Conservation (phyloP, 2,113 vertebrate species). For the Grantiella picta region DNA sequence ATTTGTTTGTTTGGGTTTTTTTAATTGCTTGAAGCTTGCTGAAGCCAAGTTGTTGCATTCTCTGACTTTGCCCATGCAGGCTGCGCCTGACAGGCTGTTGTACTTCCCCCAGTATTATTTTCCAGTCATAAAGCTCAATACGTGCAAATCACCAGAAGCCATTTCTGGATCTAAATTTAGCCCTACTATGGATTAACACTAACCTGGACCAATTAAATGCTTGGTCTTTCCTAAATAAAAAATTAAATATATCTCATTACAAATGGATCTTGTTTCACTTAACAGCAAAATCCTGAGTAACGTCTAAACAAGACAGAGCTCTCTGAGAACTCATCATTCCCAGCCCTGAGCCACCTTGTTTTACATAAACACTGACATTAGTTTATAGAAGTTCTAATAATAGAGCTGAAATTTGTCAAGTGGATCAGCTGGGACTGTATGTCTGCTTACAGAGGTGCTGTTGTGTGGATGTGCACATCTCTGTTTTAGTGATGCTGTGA, state of each 20-base stretch:
- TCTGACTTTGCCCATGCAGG: neutral
- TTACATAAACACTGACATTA: neutral
- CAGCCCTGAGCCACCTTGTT: neutral
- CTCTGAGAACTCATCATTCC: neutral
- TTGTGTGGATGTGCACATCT: neutral
- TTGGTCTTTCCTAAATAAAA: neutral
- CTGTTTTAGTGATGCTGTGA: neutral
- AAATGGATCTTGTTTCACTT: neutral
- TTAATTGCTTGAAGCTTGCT: neutral
- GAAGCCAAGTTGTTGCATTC: neutral
- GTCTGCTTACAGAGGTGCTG: neutral
- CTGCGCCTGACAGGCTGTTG: neutral
- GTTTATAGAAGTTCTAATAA: conserved; percentile 46
- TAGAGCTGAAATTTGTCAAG: neutral
- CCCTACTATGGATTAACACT: neutral
- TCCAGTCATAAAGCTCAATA: neutral
- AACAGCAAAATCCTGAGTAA: neutral
- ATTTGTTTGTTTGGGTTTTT: neutral
- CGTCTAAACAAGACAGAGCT: neutral
- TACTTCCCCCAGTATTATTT: neutral
- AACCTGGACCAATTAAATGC: neutral
- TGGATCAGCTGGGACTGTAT: neutral
- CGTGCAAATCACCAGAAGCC: neutral
- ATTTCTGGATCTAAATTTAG: conserved; percentile 8
- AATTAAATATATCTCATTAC: neutral